Conservation (phyloP, 1,140 invertebrate species). For the Drosophila varians region DNA sequence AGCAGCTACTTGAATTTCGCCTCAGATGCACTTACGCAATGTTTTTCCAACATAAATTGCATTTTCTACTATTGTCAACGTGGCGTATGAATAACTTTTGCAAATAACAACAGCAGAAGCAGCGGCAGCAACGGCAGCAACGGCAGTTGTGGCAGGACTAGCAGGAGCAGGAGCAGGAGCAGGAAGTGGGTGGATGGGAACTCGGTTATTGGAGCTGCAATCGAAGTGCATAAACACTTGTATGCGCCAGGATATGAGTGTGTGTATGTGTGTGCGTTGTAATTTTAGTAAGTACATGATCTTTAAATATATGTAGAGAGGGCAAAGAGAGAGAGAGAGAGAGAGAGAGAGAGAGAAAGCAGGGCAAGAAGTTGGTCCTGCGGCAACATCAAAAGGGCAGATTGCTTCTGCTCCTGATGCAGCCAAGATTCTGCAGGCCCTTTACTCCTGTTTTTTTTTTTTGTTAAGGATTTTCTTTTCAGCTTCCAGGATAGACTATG, state of each 20-base stretch:
- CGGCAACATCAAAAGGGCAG: conserved; percentile 53
- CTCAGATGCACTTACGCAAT: conserved; percentile 68
- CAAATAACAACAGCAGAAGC: conserved; percentile 44
- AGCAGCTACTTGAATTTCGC: conserved; percentile 60
- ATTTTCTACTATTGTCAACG: conserved; percentile 69
- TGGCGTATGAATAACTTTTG: conserved; percentile 70
- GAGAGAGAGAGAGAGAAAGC: background rate
- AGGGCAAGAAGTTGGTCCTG: conserved; percentile 1
- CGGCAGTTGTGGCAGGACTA: background rate
- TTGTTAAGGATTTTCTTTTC: conserved; percentile 61
- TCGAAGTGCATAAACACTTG: conserved; percentile 58
- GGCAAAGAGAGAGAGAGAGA: background rate
- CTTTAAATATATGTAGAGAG: conserved; percentile 51
- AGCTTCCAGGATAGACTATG: conserved; percentile 22
- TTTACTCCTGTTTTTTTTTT: background rate
- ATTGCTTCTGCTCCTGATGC: conserved; percentile 36
- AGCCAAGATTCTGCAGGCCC: conserved; percentile 4
- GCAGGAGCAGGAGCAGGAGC: conserved; percentile 5
- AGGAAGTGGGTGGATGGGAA: conserved; percentile 21
- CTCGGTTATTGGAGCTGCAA: conserved; percentile 51
- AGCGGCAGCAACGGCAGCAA: background rate
- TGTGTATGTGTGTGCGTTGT: conserved; percentile 34
- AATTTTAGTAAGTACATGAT: conserved; percentile 62
- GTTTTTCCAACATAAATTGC: conserved; percentile 71
- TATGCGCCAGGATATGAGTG: background rate